A percentile compares a stretch with the other conserved stretches of the same genome.
Evolutionary conservation across 1,140 invertebrate species (phyloP).

Genomic region (Drosophila novamexicana): DNA sequence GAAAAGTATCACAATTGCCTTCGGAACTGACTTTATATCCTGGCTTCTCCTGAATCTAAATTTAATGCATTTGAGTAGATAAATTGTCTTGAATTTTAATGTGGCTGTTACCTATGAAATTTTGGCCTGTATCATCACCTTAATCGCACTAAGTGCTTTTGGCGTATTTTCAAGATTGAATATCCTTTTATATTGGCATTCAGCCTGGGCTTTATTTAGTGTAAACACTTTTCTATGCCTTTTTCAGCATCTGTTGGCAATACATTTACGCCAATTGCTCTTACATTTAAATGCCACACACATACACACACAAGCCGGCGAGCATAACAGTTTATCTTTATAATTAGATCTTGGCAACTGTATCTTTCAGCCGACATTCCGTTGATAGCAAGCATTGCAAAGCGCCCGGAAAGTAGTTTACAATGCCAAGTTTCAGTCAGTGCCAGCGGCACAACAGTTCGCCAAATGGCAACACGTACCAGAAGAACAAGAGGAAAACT

Average conservation of each 20-base stretch:
- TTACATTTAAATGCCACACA: conserved; percentile 61
- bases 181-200: neutral
- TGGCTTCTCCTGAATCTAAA: too few species aligned
- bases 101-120: too few species aligned
- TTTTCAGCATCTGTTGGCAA: conserved; percentile 28
- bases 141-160: conserved; percentile 3
- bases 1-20: too few species aligned
- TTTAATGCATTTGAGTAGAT: too few species aligned
- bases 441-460: conserved; percentile 28
- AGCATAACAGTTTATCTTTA: conserved; percentile 71
- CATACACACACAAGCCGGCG: conserved; percentile 20
- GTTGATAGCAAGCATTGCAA: conserved; percentile 24
- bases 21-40: too few species aligned
- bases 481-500: conserved; percentile 10
- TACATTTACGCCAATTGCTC: conserved; percentile 23
- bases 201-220: conserved; percentile 3
- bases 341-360: conserved; percentile 66
- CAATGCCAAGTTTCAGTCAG: conserved; percentile 43
- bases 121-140: neutral
- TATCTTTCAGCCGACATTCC: conserved; percentile 26
- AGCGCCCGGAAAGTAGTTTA: conserved; percentile 57
- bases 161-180: conserved; percentile 9
- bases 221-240: conserved; percentile 9
- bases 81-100: too few species aligned
- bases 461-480: conserved; percentile 54